Evolutionary conservation across 2,797 vertebrate species (phyloP).

Genomic region (Darevskia mixta): DNA sequence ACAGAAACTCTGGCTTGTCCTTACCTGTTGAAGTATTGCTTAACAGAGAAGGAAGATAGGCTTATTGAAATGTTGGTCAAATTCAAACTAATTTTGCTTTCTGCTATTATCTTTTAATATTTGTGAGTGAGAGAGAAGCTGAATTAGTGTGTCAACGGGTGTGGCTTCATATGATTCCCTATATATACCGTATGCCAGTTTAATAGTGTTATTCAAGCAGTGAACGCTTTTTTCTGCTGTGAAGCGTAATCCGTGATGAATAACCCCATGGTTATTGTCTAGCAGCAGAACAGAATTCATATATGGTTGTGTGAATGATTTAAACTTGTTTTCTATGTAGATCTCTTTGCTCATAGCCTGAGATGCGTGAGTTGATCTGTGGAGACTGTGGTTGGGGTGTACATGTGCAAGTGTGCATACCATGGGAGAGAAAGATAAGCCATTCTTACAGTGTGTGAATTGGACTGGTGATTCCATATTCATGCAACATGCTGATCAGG

Average conservation of each 20-base stretch:
- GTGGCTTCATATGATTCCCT: neutral
- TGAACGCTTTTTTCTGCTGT: slow-evolving; percentile 17
- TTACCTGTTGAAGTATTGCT: slow-evolving; percentile 81
- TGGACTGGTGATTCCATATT: neutral
- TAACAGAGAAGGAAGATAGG: slow-evolving; percentile 80
- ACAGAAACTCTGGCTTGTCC: slow-evolving; percentile 86
- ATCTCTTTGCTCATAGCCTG: neutral
- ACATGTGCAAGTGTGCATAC: neutral
- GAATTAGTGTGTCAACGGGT: neutral
- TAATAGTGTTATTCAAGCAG: slow-evolving; percentile 36
- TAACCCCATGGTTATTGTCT: neutral
- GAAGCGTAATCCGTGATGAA: slow-evolving; percentile 2
- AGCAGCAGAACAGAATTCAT: neutral
- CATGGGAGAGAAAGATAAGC: neutral
- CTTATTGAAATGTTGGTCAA: slow-evolving; percentile 76
- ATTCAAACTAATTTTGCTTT: slow-evolving; percentile 75
- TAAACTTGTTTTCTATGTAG: neutral
- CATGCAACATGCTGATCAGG: neutral
- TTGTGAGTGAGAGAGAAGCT: neutral
- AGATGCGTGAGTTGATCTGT: neutral
- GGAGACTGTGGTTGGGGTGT: neutral
- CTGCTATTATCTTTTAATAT: slow-evolving; percentile 49
- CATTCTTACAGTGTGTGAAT: neutral
- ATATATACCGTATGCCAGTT: neutral
- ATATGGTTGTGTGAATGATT: neutral